Base-by-base conservation (phyloP, 92 coral and sea anemone species). In the Siderastrea radians region DNA sequence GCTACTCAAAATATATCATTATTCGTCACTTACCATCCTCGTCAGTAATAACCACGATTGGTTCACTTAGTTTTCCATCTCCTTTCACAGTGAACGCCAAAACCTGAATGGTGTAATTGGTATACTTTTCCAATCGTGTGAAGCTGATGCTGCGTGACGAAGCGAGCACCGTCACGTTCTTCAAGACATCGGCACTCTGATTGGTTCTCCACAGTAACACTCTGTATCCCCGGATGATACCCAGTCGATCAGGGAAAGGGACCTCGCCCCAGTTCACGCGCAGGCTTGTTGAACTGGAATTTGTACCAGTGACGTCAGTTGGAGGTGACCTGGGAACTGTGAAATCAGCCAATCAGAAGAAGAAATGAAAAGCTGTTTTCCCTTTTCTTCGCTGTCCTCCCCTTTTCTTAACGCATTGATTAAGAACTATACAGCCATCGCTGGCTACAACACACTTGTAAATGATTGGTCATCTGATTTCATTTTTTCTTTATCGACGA, bases 271-370 rank as follows among this genome's bases (percentile, higher is more conserved):
- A 96, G 84, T 52, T 38, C 51, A 92, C 95, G 10, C 75, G 84
- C 12, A 96, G 52, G 72, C 94, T 89, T 14, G 95, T 88, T 2
- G 98, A 94, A 17, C 95, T 94, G 26, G 93, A 83, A 82, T 93
- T 89, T 89, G 71, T 19, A 19, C 83, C 95, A 49, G 49, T 57
- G 57, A 91, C 60, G 9, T 83, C 64, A 81, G 58, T 83, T 17
- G 98, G 98, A 50, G 96, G 91, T 45, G 87, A 70, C 45, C 90
- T 80, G 84, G 98, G 98, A 44, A 92, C 98, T 95, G 80, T 7
- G 9, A 83, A 64, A 17, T 54, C 1, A 38, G 57, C 38, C 51
- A 44, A 76, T 58, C 38, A 57, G 62, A 7, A 8, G 14, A 43
- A 13, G 52, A 45, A 54, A 57, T n/a, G n/a, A 74, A 47, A 53